Evolutionary conservation across 1,140 invertebrate genomes (phyloP).

Genomic region (Plodia interpunctella): DNA sequence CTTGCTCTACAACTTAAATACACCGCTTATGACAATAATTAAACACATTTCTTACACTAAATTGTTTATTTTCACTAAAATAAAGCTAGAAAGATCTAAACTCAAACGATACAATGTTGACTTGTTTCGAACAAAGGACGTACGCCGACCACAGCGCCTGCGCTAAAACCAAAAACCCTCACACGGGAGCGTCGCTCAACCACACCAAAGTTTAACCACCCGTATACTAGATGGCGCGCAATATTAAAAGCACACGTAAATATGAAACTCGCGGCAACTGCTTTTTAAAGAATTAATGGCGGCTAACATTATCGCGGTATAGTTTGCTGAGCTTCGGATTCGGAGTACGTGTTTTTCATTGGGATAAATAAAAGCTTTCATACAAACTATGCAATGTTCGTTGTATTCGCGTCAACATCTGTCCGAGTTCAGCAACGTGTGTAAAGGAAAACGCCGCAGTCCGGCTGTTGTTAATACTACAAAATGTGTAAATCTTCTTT

Average conservation of each 20-base stretch:
- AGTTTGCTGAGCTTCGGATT: no score
- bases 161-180: constrained; percentile 55
- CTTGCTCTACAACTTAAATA: constrained; percentile 34
- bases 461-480: no score
- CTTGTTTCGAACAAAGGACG: constrained; percentile 76
- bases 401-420: no score
- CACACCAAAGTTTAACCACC: constrained; percentile 28
- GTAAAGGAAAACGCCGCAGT: no score
- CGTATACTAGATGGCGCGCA: constrained; percentile 56
- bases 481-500: no score
- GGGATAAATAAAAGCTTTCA: no score
- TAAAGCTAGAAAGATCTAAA: constrained; percentile 59
- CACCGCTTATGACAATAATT: constrained; percentile 40
- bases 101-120: constrained; percentile 70
- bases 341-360: no score
- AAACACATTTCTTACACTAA: constrained; percentile 60
- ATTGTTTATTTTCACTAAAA: constrained; percentile 41
- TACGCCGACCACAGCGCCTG: constrained; percentile 73
- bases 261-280: background rate
- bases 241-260: background rate
- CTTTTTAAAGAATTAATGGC: background rate
- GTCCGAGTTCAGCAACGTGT: no score
- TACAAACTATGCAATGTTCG: no score
- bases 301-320: no score
- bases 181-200: constrained; percentile 54